These are phyloP conservation scores for Agriopis marginaria DNA, from an alignment of 2,888 invertebrate species.

Conservation along the genomic window DNA sequence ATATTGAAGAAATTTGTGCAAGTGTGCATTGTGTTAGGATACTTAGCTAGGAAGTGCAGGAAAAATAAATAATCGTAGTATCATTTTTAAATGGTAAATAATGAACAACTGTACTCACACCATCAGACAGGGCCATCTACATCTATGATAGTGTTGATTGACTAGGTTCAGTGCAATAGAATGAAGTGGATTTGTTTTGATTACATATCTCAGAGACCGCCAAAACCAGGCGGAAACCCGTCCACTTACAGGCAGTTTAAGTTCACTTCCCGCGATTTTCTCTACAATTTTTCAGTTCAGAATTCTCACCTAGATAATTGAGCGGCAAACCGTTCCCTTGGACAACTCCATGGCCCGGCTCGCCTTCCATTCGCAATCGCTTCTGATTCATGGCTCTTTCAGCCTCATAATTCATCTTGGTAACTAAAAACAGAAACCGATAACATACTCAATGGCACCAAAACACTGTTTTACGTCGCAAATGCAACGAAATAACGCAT, in stretches of 20 bases:
- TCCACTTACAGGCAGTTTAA: conserved; percentile 20
- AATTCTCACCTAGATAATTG: conserved; percentile 79
- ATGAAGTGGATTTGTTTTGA: conserved; percentile 38
- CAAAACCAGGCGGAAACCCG: conserved; percentile 20
- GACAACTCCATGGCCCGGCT: conserved; percentile 83
- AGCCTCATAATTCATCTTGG: conserved; percentile 85
- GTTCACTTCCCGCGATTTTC: conserved; percentile 50
- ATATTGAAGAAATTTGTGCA: too few relatives aligned
- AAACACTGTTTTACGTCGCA: conserved; percentile 60
- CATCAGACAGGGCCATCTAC: not conserved
- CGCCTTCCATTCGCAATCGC: conserved; percentile 84
- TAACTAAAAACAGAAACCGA: conserved; percentile 76
- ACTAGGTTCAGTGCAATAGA: conserved; percentile 5
- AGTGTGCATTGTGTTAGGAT: too few relatives aligned
- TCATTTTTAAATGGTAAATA: not conserved
- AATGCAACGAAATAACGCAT: conserved; percentile 60
- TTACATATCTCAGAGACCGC: conserved; percentile 18
- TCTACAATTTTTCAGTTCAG: not conserved
- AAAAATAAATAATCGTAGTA: too few relatives aligned
- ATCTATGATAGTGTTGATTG: not conserved
- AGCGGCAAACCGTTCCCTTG: conserved; percentile 85
- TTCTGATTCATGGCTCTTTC: conserved; percentile 85
- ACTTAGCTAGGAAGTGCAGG: too few relatives aligned
- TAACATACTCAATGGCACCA: conserved; percentile 51
- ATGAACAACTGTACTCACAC: not conserved